A percentile compares a stretch with the other conserved stretches of the same genome.
phyloP scores from a whole-genome alignment of 30 jellyfish, hydroid and myxozoan species.

The Hydra vulgaris region DNA sequence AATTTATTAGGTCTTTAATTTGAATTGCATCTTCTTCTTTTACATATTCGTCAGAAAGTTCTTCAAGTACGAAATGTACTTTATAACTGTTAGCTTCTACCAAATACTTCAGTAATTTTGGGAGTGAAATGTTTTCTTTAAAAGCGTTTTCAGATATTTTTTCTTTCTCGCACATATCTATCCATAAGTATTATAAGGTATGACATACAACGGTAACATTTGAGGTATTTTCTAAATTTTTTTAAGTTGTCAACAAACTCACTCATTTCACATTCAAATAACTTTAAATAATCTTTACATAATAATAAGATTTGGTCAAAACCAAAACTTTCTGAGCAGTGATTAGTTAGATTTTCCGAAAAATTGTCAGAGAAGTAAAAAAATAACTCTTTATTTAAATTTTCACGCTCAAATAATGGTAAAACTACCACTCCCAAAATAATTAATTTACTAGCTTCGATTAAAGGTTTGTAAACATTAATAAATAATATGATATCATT shows the following conservation, averaged over 20 bases:
- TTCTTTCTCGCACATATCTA: not conserved
- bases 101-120: not conserved
- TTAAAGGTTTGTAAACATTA: not conserved
- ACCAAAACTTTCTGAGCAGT: too few relatives aligned
- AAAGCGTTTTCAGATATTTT: not conserved
- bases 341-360: too few relatives aligned
- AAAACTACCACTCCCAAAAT: not conserved
- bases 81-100: not conserved
- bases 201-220: not conserved
- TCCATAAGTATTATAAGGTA: not conserved
- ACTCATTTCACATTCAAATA: not conserved
- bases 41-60: not conserved
- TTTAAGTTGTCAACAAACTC: not conserved
- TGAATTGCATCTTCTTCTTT: not conserved
- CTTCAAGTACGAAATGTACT: not conserved
- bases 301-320: not conserved
- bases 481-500: not conserved
- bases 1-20: not conserved
- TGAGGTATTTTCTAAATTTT: not conserved
- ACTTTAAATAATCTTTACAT: not conserved
- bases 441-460: not conserved
- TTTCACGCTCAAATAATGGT: not conserved
- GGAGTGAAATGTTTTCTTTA: not conserved
- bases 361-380: not conserved
- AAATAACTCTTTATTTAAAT: too few relatives aligned